These are phyloP conservation scores for Drosophila santomea DNA, from an alignment of 1,140 invertebrate species.

Conservation along the genomic window DNA sequence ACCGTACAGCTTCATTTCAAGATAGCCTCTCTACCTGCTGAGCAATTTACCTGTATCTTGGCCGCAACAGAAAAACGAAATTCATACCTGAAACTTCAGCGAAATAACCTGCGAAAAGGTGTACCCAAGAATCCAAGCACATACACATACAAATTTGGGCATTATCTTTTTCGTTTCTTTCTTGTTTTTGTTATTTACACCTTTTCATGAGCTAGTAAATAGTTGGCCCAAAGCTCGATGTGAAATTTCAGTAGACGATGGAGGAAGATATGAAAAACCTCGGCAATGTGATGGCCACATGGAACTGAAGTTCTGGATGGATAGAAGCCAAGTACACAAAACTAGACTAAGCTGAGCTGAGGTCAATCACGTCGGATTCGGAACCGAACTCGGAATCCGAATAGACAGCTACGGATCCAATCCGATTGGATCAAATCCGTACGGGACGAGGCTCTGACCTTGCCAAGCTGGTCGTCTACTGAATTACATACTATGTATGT, in stretches of 20 bases:
- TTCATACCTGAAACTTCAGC: conserved; percentile 40
- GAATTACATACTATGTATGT: conserved; percentile 17
- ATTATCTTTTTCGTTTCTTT: conserved; percentile 45
- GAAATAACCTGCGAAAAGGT: conserved; percentile 29
- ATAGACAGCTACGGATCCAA: conserved; percentile 28
- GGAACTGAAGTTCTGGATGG: conserved; percentile 26
- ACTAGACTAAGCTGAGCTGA: conserved; percentile 27
- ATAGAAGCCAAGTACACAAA: conserved; percentile 12
- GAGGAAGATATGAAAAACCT: conserved; percentile 23
- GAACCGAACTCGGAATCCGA: conserved; percentile 3
- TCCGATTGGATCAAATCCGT: conserved; percentile 23
- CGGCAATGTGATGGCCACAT: conserved; percentile 43
- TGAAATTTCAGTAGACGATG: conserved; percentile 58
- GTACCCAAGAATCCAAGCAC: conserved; percentile 6
- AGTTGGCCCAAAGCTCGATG: conserved; percentile 33
- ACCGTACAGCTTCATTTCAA: conserved; percentile 16
- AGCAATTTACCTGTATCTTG: conserved; percentile 28
- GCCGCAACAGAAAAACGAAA: conserved; percentile 5
- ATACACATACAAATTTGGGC: conserved; percentile 3
- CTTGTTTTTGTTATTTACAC: not conserved
- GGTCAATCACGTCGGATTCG: conserved; percentile 43
- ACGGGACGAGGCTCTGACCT: conserved; percentile 51
- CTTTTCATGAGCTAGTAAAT: conserved; percentile 40
- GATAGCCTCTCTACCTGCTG: conserved; percentile 26
- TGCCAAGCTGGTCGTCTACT: conserved; percentile 23